Conservation (phyloP, 2,888 invertebrate species). For the Salticus scenicus region DNA sequence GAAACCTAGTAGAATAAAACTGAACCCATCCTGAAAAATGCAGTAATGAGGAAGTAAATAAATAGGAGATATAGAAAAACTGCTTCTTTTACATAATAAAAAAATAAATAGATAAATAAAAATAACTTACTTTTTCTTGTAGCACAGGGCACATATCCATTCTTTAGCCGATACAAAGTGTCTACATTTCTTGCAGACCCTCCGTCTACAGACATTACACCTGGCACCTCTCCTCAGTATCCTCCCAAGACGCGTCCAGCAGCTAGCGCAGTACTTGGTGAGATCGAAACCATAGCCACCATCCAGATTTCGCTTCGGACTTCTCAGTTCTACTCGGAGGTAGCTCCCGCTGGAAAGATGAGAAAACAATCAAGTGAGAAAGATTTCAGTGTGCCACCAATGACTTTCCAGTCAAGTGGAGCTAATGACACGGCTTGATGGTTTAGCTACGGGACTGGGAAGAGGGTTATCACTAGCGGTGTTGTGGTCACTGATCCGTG, state of each 20-base stretch:
- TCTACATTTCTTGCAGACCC: slow-evolving; percentile 85
- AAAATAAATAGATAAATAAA: too few relatives aligned
- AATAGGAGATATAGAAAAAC: too few relatives aligned
- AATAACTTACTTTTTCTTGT: slow-evolving; percentile 82
- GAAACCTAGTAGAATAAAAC: too few relatives aligned
- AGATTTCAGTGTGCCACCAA: slow-evolving; percentile 6
- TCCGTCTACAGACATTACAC: slow-evolving; percentile 82
- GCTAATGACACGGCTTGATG: slow-evolving; percentile 1
- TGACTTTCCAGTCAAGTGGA: background rate
- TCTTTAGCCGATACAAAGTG: slow-evolving; percentile 80
- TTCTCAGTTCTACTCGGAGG: slow-evolving; percentile 81
- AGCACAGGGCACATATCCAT: slow-evolving; percentile 86
- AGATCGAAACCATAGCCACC: slow-evolving; percentile 76
- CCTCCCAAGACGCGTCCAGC: slow-evolving; percentile 83
- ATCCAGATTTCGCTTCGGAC: slow-evolving; percentile 80
- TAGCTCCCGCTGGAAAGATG: slow-evolving; percentile 76
- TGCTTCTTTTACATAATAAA: too few relatives aligned
- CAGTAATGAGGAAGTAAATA: too few relatives aligned
- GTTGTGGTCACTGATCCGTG: slow-evolving; percentile 5
- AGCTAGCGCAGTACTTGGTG: slow-evolving; percentile 81
- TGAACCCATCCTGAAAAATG: too few relatives aligned
- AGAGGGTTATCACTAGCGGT: background rate
- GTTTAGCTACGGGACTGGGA: background rate
- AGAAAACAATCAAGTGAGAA: background rate
- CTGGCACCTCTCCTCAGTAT: slow-evolving; percentile 85